Evolutionary conservation across 2,113 vertebrate genomes (phyloP).

Genomic region (Hypanus sabinus): DNA sequence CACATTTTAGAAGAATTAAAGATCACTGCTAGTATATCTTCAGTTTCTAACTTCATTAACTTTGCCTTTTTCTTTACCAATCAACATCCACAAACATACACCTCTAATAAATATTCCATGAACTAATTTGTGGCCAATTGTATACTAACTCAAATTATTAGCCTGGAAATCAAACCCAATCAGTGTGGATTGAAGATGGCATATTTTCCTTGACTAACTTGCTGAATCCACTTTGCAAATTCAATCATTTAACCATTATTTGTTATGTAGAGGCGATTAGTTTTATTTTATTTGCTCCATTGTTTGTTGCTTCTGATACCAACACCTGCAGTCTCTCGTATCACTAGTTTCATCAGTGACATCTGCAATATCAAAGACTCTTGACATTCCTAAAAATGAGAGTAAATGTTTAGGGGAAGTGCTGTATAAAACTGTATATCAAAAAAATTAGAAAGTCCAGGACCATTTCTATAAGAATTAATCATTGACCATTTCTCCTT

Average conservation of each 20-base stretch:
- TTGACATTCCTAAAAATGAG: too few species aligned
- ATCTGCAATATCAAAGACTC: background rate
- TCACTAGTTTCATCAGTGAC: background rate
- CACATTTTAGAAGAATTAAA: too few species aligned
- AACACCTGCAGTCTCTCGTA: too few species aligned
- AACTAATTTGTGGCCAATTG: background rate
- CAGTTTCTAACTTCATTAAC: too few species aligned
- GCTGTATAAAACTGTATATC: background rate
- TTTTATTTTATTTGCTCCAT: background rate
- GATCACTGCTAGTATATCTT: too few species aligned
- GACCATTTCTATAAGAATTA: background rate
- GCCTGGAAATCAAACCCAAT: background rate
- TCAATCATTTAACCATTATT: background rate
- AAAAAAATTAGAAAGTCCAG: background rate
- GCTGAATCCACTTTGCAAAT: background rate
- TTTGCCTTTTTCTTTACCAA: too few species aligned
- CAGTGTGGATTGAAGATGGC: background rate
- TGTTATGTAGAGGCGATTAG: background rate
- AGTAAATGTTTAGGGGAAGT: background rate
- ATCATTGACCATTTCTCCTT: background rate
- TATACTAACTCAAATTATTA: background rate
- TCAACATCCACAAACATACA: background rate
- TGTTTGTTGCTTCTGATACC: too few species aligned
- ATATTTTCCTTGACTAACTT: background rate
- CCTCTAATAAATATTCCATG: background rate